Evolutionary conservation across 2,113 vertebrate species (phyloP).

Genomic region (Ceuthmochares aereus): DNA sequence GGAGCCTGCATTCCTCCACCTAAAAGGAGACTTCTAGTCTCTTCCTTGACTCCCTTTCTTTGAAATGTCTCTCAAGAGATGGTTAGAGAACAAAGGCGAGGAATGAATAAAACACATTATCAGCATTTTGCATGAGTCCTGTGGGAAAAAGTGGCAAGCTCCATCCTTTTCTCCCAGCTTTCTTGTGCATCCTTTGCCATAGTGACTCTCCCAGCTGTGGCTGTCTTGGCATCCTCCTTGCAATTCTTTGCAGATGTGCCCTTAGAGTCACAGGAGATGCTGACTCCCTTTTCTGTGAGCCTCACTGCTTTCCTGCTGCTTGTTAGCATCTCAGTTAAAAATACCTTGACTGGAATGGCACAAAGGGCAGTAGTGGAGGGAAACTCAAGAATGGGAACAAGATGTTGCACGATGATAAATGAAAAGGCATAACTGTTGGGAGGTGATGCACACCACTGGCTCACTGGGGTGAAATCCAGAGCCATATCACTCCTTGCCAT

Average conservation of each 20-base stretch:
- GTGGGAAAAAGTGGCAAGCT: slow-evolving; percentile 45
- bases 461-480: background rate
- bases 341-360: background rate
- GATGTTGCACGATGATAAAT: background rate
- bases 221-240: background rate
- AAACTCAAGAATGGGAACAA: slow-evolving; percentile 1
- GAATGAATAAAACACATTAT: slow-evolving; percentile 65
- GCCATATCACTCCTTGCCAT: background rate
- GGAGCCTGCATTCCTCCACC: slow-evolving; percentile 66
- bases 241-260: background rate
- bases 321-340: background rate
- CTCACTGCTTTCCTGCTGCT: background rate
- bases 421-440: background rate
- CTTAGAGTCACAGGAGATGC: background rate
- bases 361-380: background rate
- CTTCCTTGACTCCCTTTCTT: slow-evolving; percentile 61
- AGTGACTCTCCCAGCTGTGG: background rate
- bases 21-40: slow-evolving; percentile 70
- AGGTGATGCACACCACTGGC: background rate
- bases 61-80: slow-evolving; percentile 69
- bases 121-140: slow-evolving; percentile 56
- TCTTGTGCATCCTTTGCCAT: slow-evolving; percentile 23
- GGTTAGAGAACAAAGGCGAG: slow-evolving; percentile 61
- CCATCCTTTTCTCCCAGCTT: background rate
- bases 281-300: background rate